Conservation (phyloP, 2,888 invertebrate genomes). For the Scaptomyza caliginosa region DNA sequence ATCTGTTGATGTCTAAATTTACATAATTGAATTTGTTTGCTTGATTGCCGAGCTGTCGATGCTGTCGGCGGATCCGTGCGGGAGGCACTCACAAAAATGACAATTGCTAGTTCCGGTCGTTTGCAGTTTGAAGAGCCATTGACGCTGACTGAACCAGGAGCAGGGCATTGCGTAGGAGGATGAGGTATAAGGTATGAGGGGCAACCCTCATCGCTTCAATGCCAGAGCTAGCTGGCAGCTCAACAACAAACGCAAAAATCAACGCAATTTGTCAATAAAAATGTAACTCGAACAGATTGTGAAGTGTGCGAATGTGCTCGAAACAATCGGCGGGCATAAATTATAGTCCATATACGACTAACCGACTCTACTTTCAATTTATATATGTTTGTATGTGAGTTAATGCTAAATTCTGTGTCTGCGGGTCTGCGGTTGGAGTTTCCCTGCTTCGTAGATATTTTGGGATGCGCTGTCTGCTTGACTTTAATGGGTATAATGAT, state of each 20-base stretch:
- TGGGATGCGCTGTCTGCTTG: constrained; percentile 48
- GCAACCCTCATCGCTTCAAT: constrained; percentile 44
- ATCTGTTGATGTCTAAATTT: constrained; percentile 81
- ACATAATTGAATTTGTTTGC: constrained; percentile 84
- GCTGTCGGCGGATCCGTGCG: constrained; percentile 53
- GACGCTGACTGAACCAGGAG: constrained; percentile 49
- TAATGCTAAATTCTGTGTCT: constrained; percentile 26
- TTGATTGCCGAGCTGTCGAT: constrained; percentile 83
- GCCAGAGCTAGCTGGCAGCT: constrained; percentile 17
- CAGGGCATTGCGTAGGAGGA: too few species aligned
- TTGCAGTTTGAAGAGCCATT: constrained; percentile 80
- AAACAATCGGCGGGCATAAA: constrained; percentile 78
- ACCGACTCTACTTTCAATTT: not conserved
- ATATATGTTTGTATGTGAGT: not conserved
- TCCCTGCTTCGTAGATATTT: constrained; percentile 9
- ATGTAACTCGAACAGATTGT: constrained; percentile 79
- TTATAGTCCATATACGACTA: constrained; percentile 55
- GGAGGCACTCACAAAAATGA: constrained; percentile 76
- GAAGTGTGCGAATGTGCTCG: constrained; percentile 80
- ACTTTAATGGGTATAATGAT: constrained; percentile 73
- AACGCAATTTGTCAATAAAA: constrained; percentile 83
- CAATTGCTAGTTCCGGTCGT: constrained; percentile 83
- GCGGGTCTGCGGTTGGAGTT: constrained; percentile 20
- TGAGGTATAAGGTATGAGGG: not conserved
- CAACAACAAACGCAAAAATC: constrained; percentile 77